Evolutionary conservation across 92 coral and sea anemone species (phyloP).

Genomic region (Nematostella vectensis): DNA sequence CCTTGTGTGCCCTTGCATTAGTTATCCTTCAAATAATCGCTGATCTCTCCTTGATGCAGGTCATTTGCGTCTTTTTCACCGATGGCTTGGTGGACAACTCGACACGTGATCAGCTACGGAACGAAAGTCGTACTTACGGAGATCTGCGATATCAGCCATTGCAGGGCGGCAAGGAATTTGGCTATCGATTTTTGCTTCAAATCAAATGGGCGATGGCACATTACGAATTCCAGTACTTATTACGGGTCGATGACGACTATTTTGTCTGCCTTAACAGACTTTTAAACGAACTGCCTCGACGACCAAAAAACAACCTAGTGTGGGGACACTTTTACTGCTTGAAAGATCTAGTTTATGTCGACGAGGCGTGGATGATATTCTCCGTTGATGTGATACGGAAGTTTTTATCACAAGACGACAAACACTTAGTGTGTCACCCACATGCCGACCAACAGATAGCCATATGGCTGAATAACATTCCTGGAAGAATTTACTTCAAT

Average conservation of each 20-base stretch:
- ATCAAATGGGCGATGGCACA: conserved; percentile 33
- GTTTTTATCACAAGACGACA: conserved; percentile 40
- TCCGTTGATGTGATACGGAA: conserved; percentile 24
- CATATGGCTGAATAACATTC: conserved; percentile 45
- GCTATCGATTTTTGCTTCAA: conserved; percentile 45
- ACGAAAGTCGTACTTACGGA: conserved; percentile 22
- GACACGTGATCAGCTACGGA: neutral
- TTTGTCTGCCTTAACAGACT: conserved; percentile 42
- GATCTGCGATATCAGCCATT: conserved; percentile 50
- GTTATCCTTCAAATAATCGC: neutral
- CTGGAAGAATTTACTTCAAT: conserved; percentile 25
- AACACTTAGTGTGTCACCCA: conserved; percentile 48
- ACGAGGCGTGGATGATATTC: conserved; percentile 57
- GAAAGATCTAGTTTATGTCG: conserved; percentile 19
- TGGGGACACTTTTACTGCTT: conserved; percentile 55
- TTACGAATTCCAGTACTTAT: conserved; percentile 28
- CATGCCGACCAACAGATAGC: conserved; percentile 68
- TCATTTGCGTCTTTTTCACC: conserved; percentile 46
- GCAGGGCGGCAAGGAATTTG: conserved; percentile 44
- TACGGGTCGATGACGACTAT: conserved; percentile 52
- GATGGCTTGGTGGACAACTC: conserved; percentile 26
- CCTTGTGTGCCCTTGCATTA: no score
- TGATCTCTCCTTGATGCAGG: conserved; percentile 6
- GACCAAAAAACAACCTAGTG: conserved; percentile 34
- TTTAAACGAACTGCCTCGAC: conserved; percentile 29